A percentile compares a stretch with the other conserved stretches of the same genome.
phyloP scores from a whole-genome alignment of 2,888 invertebrate species.

The Eilema griseolum region DNA sequence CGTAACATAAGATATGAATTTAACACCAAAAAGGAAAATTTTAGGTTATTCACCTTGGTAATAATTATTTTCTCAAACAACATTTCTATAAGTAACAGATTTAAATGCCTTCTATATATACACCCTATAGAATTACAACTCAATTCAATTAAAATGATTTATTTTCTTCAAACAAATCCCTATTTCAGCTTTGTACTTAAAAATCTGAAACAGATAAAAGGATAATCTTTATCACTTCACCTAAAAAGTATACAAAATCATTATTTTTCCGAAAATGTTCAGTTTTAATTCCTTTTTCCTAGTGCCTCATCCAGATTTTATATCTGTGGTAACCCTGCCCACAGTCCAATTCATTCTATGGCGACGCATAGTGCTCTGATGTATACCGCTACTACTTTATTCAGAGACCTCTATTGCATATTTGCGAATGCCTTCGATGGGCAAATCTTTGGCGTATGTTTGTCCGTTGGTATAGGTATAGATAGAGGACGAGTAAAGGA shows the following conservation, averaged over 20 bases:
- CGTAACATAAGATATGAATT: background rate
- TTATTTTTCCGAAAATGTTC: background rate
- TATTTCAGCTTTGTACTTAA: background rate
- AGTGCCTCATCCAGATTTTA: background rate
- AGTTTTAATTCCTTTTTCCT: background rate
- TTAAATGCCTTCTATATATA: no score
- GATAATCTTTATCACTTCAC: background rate
- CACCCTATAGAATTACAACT: background rate
- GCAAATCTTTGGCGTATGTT: conserved; percentile 24
- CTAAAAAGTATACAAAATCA: background rate
- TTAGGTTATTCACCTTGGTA: background rate
- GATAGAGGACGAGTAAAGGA: background rate
- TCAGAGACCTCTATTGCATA: conserved; percentile 53
- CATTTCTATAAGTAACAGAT: no score
- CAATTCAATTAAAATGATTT: background rate
- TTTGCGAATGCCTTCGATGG: conserved; percentile 46
- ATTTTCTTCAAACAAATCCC: background rate
- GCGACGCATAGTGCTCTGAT: conserved; percentile 45
- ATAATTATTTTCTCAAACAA: background rate
- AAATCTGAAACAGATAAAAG: background rate
- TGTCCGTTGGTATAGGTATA: background rate
- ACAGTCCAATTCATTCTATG: conserved; percentile 60
- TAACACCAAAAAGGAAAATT: background rate
- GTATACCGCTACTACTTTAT: conserved; percentile 57
- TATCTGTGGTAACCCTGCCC: conserved; percentile 34